Evolutionary conservation across 2,888 invertebrate genomes (phyloP).

Genomic region (Allacma fusca): DNA sequence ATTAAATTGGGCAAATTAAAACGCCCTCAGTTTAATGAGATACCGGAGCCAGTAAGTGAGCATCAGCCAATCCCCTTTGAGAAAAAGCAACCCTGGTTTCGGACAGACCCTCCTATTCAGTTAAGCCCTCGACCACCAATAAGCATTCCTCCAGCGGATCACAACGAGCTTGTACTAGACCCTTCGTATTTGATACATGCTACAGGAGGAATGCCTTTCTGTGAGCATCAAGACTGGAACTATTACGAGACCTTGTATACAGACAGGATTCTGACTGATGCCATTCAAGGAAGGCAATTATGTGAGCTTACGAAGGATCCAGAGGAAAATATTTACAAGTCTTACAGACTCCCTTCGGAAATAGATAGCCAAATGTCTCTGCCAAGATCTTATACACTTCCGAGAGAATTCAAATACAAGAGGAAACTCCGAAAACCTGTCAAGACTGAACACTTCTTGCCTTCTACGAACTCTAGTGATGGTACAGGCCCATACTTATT

Average conservation of each 20-base stretch:
- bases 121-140: conserved; percentile 53
- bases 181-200: conserved; percentile 54
- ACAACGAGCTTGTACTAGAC: conserved; percentile 56
- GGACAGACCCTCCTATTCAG: conserved; percentile 63
- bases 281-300: background rate
- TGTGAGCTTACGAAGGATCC: conserved; percentile 45
- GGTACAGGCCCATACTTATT: conserved; percentile 67
- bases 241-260: conserved; percentile 59
- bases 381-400: conserved; percentile 84
- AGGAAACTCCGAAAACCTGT: conserved; percentile 70
- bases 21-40: conserved; percentile 63
- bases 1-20: conserved; percentile 80
- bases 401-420: conserved; percentile 85
- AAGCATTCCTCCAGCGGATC: conserved; percentile 51
- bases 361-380: conserved; percentile 80
- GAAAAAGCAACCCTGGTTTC: conserved; percentile 73
- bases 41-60: conserved; percentile 62
- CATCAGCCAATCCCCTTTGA: conserved; percentile 76
- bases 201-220: too few relatives aligned
- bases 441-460: conserved; percentile 74
- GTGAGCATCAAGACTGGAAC: conserved; percentile 59
- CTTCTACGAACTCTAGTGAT: conserved; percentile 86
- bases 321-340: conserved; percentile 64
- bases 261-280: conserved; percentile 50
- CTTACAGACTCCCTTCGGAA: conserved; percentile 73